Evolutionary conservation across 1,140 invertebrate species (phyloP), one percentile per base, ranked within the genome.

Genomic region (Trachelipus rathkii): DNA sequence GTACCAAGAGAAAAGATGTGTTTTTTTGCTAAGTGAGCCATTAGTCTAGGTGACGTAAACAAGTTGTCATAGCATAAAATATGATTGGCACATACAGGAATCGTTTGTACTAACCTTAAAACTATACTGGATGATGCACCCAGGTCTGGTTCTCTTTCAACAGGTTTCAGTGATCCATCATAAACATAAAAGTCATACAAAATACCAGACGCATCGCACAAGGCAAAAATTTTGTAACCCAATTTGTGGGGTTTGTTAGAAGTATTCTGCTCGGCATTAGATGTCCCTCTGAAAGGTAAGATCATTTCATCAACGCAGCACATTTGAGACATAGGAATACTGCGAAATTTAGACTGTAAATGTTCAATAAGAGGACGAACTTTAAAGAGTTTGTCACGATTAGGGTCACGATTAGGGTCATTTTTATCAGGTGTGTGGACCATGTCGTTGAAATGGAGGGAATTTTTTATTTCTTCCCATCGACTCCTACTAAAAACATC

Each of bases 41-140:
- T 60, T n/a, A n/a, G n/a, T n/a, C n/a, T n/a, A n/a, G n/a, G n/a
- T n/a, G n/a, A n/a, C n/a, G n/a, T n/a, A n/a, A 82, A 82, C 79
- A 75, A 82, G 73, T 82, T 82, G 73, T 82, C 79, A 81, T 82
- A 82, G 73, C 69, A 82, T 44, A 82, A 45, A 33, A 71, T 15
- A 73, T 82, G 74, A 53, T 82, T 81, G 21, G 43, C 46, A 33
- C 77, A 21, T 44, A 10, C 44, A 21, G 81, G 79, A 24, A 82
- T 71, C 9, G 44, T 73, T 73, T 44, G 60, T 23, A 72, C 44
- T 45, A 82, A 71, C 2, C 72, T 66, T 24, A 82, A 24, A 4
- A 82, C 78, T 45, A 77, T 72, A 75, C 82, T 82, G 24, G 73
- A 71, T 69, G 76, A 78, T 50, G 81, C 72, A 19, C 77, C 77